phyloP scores from a whole-genome alignment of 1,140 invertebrate species.

The Diabrotica virgifera region DNA sequence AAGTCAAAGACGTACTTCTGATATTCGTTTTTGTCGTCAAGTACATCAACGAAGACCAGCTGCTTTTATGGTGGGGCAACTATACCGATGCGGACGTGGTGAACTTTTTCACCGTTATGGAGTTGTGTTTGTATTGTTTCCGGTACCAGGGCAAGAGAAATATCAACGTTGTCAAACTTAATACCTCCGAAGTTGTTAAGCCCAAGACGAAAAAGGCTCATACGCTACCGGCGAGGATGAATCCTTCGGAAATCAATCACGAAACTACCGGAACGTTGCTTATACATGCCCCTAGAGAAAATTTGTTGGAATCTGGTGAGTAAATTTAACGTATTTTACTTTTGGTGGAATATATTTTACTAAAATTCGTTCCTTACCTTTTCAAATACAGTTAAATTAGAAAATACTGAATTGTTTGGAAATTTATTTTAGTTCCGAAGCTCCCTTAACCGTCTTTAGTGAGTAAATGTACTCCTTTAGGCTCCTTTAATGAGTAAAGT shows the following conservation, averaged over 20 bases:
- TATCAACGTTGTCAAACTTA: constrained; percentile 46
- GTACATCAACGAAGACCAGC: constrained; percentile 80
- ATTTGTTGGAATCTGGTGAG: constrained; percentile 49
- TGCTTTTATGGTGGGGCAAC: constrained; percentile 89
- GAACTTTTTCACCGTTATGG: constrained; percentile 76
- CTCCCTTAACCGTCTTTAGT: too few relatives aligned
- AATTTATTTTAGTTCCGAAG: too few relatives aligned
- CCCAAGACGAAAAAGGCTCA: constrained; percentile 61
- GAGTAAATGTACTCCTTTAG: too few relatives aligned
- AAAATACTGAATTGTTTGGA: too few relatives aligned
- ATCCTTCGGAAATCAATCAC: constrained; percentile 61
- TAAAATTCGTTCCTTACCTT: too few relatives aligned
- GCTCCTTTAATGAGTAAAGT: too few relatives aligned
- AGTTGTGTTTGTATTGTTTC: constrained; percentile 83
- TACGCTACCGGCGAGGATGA: constrained; percentile 77
- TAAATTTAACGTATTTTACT: too few relatives aligned
- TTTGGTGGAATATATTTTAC: too few relatives aligned
- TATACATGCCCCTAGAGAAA: constrained; percentile 55
- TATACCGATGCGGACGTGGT: constrained; percentile 71
- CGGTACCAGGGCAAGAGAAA: constrained; percentile 82
- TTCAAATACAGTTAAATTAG: too few relatives aligned
- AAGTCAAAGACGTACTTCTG: constrained; percentile 85
- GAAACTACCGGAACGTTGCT: constrained; percentile 56
- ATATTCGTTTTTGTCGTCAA: constrained; percentile 90
- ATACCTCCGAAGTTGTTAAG: constrained; percentile 52